Conservation (phyloP, 2,113 vertebrate species). For the Indicator maculatus region DNA sequence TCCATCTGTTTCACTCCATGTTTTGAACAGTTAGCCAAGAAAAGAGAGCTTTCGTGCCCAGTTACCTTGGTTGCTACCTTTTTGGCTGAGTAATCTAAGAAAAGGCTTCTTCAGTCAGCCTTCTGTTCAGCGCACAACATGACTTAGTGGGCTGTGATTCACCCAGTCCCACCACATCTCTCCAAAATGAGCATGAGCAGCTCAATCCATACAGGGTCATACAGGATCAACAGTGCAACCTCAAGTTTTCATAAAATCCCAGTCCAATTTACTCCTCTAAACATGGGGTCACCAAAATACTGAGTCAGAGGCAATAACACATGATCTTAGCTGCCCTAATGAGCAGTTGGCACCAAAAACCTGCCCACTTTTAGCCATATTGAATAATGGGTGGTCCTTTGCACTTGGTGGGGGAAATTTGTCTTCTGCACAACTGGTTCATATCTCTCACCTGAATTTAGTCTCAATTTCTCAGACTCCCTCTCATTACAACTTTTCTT, state of each 20-base stretch:
- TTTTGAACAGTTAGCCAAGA: not conserved
- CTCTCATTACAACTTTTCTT: not conserved
- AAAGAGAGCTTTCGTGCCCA: not conserved
- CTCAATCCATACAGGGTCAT: not conserved
- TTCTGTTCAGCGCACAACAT: not conserved
- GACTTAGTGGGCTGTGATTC: not conserved
- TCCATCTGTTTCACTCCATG: constrained; percentile 40
- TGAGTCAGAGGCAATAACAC: not conserved
- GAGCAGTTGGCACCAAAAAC: not conserved
- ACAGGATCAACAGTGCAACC: not conserved
- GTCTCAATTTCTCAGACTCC: not conserved
- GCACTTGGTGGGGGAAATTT: not conserved
- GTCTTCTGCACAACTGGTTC: not conserved
- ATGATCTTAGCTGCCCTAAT: not conserved
- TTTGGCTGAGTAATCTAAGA: not conserved
- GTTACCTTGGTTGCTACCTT: constrained; percentile 19
- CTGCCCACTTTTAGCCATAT: not conserved
- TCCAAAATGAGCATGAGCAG: not conserved
- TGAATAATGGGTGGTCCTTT: not conserved
- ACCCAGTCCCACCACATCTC: not conserved
- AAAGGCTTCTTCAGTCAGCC: not conserved
- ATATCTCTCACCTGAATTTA: not conserved
- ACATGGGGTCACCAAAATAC: not conserved
- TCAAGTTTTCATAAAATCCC: not conserved
- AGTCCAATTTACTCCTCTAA: not conserved